phyloP scores from a whole-genome alignment of 2,888 invertebrate species.

The Macaria liturata region DNA sequence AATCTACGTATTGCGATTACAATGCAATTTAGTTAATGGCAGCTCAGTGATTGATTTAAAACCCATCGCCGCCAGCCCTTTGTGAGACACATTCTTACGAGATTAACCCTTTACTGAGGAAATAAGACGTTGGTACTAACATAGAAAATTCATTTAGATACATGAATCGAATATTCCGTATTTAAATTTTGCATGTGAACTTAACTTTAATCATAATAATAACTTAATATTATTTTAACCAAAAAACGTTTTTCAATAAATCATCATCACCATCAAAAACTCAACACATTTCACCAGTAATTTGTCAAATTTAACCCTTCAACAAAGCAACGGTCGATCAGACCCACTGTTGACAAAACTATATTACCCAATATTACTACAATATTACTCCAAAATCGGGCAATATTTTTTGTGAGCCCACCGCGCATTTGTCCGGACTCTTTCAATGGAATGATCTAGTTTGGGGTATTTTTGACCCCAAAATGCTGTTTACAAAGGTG shows the following conservation, averaged over 20 bases:
- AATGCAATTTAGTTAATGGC: conserved; percentile 48
- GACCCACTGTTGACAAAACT: conserved; percentile 81
- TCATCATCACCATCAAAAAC: conserved; percentile 35
- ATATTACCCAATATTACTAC: conserved; percentile 78
- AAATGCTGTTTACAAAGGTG: conserved; percentile 52
- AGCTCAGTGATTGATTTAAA: conserved; percentile 40
- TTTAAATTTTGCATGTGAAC: too few species aligned
- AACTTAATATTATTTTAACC: too few species aligned
- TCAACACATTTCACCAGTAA: conserved; percentile 58
- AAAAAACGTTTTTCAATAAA: conserved; percentile 11
- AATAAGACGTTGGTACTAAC: too few species aligned
- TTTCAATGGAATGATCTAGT: conserved; percentile 71
- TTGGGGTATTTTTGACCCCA: conserved; percentile 62
- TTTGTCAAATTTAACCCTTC: conserved; percentile 77
- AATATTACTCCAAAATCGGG: conserved; percentile 75
- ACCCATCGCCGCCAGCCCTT: conserved; percentile 23
- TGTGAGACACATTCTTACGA: conserved; percentile 20
- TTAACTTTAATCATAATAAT: too few species aligned
- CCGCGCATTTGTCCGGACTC: conserved; percentile 58
- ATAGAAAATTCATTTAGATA: too few species aligned
- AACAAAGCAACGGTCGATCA: conserved; percentile 55
- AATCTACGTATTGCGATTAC: conserved; percentile 32
- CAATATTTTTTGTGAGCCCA: conserved; percentile 68
- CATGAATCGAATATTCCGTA: too few species aligned
- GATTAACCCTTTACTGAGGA: too few species aligned